Evolutionary conservation across 2,113 vertebrate species (phyloP).

Genomic region (Rousettus leschenaultii): DNA sequence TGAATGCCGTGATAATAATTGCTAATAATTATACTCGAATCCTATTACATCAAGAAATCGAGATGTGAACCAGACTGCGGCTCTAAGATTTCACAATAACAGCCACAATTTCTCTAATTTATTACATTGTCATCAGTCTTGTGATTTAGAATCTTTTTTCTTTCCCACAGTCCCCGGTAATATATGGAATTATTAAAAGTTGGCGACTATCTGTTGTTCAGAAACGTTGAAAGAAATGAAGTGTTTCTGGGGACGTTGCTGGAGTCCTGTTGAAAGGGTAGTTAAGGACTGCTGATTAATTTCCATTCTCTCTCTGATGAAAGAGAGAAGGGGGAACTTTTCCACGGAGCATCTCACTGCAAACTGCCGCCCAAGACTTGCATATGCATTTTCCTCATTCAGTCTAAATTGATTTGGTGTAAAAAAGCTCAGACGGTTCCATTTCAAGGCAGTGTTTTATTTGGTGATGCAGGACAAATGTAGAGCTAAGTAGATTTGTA

Average conservation of each 20-base stretch:
- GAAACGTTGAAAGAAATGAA: slow-evolving; percentile 41
- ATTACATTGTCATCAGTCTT: slow-evolving; percentile 22
- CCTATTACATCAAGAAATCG: slow-evolving; percentile 25
- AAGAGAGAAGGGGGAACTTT: not conserved
- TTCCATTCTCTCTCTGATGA: not conserved
- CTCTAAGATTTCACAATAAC: not conserved
- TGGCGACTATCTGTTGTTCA: slow-evolving; percentile 20
- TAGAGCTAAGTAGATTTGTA: not conserved
- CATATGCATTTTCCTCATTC: slow-evolving; percentile 27
- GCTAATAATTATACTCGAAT: slow-evolving; percentile 58
- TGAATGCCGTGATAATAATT: slow-evolving; percentile 62
- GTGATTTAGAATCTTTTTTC: not conserved
- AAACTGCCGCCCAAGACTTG: not conserved
- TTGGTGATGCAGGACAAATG: slow-evolving; percentile 20
- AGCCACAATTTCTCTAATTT: not conserved
- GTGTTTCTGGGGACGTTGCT: not conserved
- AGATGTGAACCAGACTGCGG: slow-evolving; percentile 9
- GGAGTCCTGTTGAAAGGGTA: not conserved
- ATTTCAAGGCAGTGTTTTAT: slow-evolving; percentile 33
- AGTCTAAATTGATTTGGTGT: slow-evolving; percentile 31
- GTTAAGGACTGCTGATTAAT: slow-evolving; percentile 42
- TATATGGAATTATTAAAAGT: slow-evolving; percentile 45
- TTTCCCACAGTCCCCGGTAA: not conserved
- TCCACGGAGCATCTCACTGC: not conserved
- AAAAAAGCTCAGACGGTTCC: slow-evolving; percentile 44